These are phyloP conservation scores for Hipposideros larvatus DNA, from an alignment of 2,797 vertebrate genomes.

Conservation along the genomic window DNA sequence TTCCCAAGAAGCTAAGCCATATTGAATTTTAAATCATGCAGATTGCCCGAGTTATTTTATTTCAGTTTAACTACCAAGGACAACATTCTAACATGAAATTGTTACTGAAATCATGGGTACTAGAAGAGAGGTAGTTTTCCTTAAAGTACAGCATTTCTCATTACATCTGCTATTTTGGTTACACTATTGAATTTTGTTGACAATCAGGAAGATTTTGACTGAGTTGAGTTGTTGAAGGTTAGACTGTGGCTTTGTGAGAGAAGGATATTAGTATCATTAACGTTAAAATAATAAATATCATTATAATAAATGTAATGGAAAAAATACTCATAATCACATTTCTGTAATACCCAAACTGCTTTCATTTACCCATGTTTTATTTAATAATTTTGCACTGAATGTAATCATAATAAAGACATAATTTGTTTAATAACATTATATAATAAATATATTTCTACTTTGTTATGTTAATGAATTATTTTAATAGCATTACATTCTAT, in stretches of 20 bases:
- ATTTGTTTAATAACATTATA: neutral
- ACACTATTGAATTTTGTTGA: neutral
- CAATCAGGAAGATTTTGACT: neutral
- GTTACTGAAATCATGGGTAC: conserved; percentile 6
- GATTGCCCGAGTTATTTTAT: conserved; percentile 65
- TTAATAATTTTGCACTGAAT: neutral
- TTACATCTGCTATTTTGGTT: neutral
- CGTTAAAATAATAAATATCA: neutral
- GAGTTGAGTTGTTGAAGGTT: neutral
- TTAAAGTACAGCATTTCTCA: neutral
- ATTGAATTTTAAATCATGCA: conserved; percentile 71
- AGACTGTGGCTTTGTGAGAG: neutral
- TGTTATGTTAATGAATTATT: conserved; percentile 24
- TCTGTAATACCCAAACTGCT: neutral
- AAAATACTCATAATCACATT: neutral
- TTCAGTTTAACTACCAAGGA: conserved; percentile 50
- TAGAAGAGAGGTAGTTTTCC: conserved; percentile 6
- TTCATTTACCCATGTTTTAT: conserved; percentile 16
- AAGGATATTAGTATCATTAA: neutral
- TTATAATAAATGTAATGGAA: neutral
- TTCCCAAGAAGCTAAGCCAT: conserved; percentile 55
- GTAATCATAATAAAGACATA: neutral
- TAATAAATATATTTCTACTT: conserved; percentile 19
- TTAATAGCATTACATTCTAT: neutral
- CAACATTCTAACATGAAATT: conserved; percentile 49